These are phyloP conservation scores for Drosophila guanche DNA, from an alignment of 1,140 invertebrate genomes.

Conservation along the genomic window DNA sequence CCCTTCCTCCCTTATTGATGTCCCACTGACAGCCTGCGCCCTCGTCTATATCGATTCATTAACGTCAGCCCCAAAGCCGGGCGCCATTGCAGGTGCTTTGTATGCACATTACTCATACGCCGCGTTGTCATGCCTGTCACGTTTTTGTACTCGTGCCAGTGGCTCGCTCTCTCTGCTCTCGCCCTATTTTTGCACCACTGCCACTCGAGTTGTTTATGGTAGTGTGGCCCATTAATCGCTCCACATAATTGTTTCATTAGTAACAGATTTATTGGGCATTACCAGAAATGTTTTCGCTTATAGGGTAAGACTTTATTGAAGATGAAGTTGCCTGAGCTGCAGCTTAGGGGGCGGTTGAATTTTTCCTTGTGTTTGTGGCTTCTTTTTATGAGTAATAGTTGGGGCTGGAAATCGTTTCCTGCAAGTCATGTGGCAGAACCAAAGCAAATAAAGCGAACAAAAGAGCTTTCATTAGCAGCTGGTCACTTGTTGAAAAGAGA, in stretches of 20 bases:
- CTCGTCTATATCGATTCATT: conserved; percentile 73
- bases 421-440: conserved; percentile 23
- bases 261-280: conserved; percentile 74
- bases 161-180: background rate
- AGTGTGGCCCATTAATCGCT: conserved; percentile 60
- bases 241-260: conserved; percentile 79
- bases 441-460: conserved; percentile 17
- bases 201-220: conserved; percentile 64
- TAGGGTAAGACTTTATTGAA: conserved; percentile 42
- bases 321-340: conserved; percentile 47
- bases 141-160: conserved; percentile 28
- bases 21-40: conserved; percentile 3
- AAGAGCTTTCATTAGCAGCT: conserved; percentile 47
- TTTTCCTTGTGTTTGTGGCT: conserved; percentile 14
- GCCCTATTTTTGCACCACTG: background rate
- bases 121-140: conserved; percentile 69
- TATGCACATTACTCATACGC: conserved; percentile 66
- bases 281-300: conserved; percentile 33
- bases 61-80: conserved; percentile 15
- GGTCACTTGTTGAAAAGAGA: conserved; percentile 1
- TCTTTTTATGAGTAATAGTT: background rate
- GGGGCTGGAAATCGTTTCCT: conserved; percentile 10
- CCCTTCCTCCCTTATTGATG: conserved; percentile 44
- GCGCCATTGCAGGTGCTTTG: conserved; percentile 32
- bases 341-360: conserved; percentile 45